Evolutionary conservation across 2,113 vertebrate species (phyloP), one percentile per base, ranked within the genome.

Genomic region (Andinoacara biseriatus): DNA sequence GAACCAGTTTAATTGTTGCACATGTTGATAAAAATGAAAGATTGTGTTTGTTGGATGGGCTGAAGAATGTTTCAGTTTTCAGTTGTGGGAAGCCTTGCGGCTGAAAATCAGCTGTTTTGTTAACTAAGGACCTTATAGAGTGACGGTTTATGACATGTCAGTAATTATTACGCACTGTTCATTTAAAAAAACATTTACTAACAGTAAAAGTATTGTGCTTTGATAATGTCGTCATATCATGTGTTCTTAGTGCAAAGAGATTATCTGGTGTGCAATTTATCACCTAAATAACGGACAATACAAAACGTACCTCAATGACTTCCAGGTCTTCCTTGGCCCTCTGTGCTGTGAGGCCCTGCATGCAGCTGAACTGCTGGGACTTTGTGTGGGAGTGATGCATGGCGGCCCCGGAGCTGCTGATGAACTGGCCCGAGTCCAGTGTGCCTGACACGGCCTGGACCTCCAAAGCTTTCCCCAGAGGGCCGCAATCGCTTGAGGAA

Each of bases 301-400:
- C 59, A 0, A n/a, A 31, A 57, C 58, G 84, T 63, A 99, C 98
- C 98, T 99, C 97, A 65, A 97, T 98, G 76, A 98, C 95, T 24
- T 96, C 95, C 83, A 96, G 77, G 33, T 95, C 94, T 0, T 95
- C 95, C 72, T 96, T 96, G 90, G 85, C 96, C 93, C 97, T 97
- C 93, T 97, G 97, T 3, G 95, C 85, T 0, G 89, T 77, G 58
- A 97, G 90, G 86, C 95, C 96, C 95, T 96, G 96, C 94, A 97
- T 94, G 87, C 95, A 96, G 91, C 97, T 88, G 83, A 98, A 98
- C 85, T 96, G 93, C 40, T 83, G 89, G 4, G 83, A 11, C 78
- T 93, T 94, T 0, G 76, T 20, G 80, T 91, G 94, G 62, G 94
- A 86, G 69, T 90, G 93, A 26, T 88, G 96, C 90, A 95, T 87